phyloP scores from a whole-genome alignment of 2,797 vertebrate genomes.

The Ptychadena robeensis region DNA sequence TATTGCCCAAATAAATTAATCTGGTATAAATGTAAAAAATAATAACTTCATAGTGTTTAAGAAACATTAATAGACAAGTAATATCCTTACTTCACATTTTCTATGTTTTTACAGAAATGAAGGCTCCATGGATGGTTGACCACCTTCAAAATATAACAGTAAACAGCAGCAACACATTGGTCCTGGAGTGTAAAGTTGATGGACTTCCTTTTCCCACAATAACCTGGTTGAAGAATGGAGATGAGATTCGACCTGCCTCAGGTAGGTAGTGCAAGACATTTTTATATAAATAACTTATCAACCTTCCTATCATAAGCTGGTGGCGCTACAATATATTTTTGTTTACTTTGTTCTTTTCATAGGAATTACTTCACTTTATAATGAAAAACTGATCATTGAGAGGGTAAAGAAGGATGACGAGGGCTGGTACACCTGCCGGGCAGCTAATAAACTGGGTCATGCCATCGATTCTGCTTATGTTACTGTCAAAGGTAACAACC shows the following conservation, averaged over 20 bases:
- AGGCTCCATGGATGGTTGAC: constrained; percentile 78
- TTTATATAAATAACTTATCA: too few species aligned
- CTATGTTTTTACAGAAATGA: constrained; percentile 72
- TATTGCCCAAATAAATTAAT: too few species aligned
- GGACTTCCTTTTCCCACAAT: constrained; percentile 82
- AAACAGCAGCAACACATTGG: constrained; percentile 88
- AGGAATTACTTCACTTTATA: constrained; percentile 83
- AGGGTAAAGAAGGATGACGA: constrained; percentile 92
- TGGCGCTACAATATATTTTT: too few species aligned
- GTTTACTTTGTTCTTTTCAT: constrained; percentile 41
- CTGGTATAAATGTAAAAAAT: too few species aligned
- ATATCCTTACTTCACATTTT: constrained; percentile 3
- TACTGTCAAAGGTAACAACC: constrained; percentile 81
- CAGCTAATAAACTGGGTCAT: constrained; percentile 80
- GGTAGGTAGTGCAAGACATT: constrained; percentile 70
- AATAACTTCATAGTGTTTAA: too few species aligned
- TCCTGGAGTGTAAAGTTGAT: constrained; percentile 77
- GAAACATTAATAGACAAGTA: too few species aligned
- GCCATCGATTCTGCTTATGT: constrained; percentile 81
- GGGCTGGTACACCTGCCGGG: constrained; percentile 86
- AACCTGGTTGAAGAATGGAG: constrained; percentile 84
- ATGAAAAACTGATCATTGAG: constrained; percentile 83
- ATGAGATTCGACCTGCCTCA: constrained; percentile 78
- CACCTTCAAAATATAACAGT: constrained; percentile 86
- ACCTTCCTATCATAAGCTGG: too few species aligned